A percentile compares a stretch with the other conserved stretches of the same genome.
phyloP scores from a whole-genome alignment of 2,797 vertebrate species.

The Onychomys torridus region DNA sequence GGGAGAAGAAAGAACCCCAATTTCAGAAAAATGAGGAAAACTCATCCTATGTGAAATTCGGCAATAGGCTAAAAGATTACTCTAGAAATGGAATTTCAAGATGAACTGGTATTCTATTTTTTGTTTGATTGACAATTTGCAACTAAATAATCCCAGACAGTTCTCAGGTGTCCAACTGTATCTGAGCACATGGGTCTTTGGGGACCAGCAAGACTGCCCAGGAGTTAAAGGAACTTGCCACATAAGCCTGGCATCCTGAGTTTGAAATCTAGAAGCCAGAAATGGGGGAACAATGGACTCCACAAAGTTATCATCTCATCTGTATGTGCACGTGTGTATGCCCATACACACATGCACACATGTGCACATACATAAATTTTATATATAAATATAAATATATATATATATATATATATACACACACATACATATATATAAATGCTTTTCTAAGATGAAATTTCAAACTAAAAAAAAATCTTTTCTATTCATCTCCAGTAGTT shows the following conservation, averaged over 20 bases:
- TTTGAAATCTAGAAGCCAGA: not conserved
- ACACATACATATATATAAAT: not conserved
- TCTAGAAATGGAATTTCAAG: conserved; percentile 6
- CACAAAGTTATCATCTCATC: not conserved
- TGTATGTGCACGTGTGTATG: not conserved
- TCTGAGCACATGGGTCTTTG: not conserved
- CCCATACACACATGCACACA: no score
- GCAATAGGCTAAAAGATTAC: not conserved
- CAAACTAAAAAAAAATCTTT: not conserved
- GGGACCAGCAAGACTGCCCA: not conserved
- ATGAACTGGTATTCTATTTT: not conserved
- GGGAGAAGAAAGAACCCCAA: not conserved
- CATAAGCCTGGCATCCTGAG: not conserved
- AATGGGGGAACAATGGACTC: not conserved
- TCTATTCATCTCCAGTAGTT: not conserved
- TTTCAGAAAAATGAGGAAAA: conserved; percentile 42
- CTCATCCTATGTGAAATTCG: not conserved
- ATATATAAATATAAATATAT: no score
- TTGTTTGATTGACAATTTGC: conserved; percentile 6
- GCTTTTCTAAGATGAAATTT: not conserved
- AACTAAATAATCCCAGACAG: not conserved
- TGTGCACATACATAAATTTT: not conserved
- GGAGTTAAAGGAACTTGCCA: not conserved
- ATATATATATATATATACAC: no score
- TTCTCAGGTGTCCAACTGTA: not conserved